These are phyloP conservation scores for Balanococcus diminutus DNA, from an alignment of 2,888 invertebrate genomes.

Conservation along the genomic window DNA sequence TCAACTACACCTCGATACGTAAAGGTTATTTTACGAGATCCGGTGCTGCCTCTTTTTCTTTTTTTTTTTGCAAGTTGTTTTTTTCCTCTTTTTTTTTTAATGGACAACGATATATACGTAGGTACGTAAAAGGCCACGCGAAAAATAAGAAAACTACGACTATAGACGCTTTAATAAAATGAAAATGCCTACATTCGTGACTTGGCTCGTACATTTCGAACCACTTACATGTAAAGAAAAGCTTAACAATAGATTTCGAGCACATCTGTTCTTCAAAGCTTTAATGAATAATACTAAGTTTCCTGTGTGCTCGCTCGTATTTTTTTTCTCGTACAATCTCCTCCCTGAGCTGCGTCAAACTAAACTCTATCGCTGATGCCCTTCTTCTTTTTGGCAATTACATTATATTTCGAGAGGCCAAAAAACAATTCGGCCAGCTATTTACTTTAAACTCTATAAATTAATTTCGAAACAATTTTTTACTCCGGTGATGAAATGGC, in stretches of 20 bases:
- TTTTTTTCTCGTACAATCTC: neutral
- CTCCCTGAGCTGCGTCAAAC: no score
- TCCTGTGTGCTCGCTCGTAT: neutral
- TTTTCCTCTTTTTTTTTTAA: neutral
- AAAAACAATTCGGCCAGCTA: slow-evolving; percentile 3
- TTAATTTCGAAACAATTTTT: slow-evolving; percentile 1
- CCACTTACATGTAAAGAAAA: slow-evolving; percentile 37
- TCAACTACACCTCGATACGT: no score
- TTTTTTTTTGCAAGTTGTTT: neutral
- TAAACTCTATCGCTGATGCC: neutral
- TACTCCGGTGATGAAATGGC: neutral
- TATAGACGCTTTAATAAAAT: neutral
- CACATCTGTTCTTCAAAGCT: slow-evolving; percentile 31
- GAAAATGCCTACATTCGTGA: slow-evolving; percentile 19
- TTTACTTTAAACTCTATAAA: neutral
- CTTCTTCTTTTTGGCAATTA: neutral
- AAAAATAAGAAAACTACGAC: neutral
- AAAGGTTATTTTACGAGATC: no score
- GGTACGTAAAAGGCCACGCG: neutral
- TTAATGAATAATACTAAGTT: slow-evolving; percentile 32
- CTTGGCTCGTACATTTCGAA: slow-evolving; percentile 16
- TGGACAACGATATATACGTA: neutral
- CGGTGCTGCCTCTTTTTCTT: no score
- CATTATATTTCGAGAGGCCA: neutral
- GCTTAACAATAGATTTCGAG: slow-evolving; percentile 30